A percentile compares a stretch with the other conserved stretches of the same genome.
These are phyloP conservation scores for Agrochola macilenta DNA, from an alignment of 2,888 invertebrate species.

Conservation along the genomic window DNA sequence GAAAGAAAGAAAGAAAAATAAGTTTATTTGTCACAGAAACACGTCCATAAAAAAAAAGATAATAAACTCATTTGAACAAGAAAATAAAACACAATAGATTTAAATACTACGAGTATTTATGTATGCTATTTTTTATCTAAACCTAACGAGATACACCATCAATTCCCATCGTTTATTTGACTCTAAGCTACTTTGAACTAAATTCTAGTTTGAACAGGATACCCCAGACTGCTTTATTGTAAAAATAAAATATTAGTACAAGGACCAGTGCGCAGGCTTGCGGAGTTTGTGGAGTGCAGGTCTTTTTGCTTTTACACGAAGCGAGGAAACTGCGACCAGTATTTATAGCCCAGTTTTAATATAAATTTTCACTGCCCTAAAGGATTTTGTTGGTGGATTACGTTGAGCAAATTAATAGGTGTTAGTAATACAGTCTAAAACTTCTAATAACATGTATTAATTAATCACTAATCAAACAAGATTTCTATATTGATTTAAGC, in stretches of 20 bases:
- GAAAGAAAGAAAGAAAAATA: too few relatives aligned
- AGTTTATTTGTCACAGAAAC: too few relatives aligned
- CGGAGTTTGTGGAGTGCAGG: conserved; percentile 58
- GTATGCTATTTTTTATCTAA: too few relatives aligned
- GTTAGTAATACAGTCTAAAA: conserved; percentile 27
- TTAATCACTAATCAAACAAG: too few relatives aligned
- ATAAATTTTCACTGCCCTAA: conserved; percentile 63
- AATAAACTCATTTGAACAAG: too few relatives aligned
- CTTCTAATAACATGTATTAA: too few relatives aligned
- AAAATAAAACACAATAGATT: too few relatives aligned
- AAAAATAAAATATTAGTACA: conserved; percentile 66
- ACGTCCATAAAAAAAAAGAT: too few relatives aligned
- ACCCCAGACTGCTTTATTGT: conserved; percentile 57
- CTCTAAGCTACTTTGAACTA: conserved; percentile 30
- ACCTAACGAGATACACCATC: neutral
- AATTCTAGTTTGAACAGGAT: conserved; percentile 57
- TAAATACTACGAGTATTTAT: too few relatives aligned
- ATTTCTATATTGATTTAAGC: too few relatives aligned
- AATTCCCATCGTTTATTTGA: conserved; percentile 14
- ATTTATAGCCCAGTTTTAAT: conserved; percentile 74
- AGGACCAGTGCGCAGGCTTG: conserved; percentile 66
- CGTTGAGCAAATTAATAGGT: conserved; percentile 46
- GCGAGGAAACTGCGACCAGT: conserved; percentile 70
- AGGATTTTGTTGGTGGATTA: conserved; percentile 61
- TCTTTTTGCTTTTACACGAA: conserved; percentile 67